Percentiles rank a stretch among this genome's conserved stretches.
These are phyloP conservation scores for Nothobranchius furzeri DNA, from an alignment of 2,113 vertebrate species.

Conservation along the genomic window DNA sequence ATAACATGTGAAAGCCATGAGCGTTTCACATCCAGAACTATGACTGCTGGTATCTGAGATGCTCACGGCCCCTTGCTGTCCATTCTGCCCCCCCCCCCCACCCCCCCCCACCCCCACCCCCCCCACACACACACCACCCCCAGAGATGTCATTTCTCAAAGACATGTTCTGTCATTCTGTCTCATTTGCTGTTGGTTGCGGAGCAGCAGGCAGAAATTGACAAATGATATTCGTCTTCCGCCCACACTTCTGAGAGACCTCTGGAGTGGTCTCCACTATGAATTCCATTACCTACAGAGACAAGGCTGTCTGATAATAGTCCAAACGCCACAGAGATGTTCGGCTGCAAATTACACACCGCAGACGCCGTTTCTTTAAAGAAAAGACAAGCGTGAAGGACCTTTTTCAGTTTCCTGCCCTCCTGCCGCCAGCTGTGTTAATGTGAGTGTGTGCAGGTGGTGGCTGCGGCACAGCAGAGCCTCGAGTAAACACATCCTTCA, in stretches of 20 bases:
- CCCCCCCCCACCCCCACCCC: too few species aligned
- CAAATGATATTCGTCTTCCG: constrained; percentile 52
- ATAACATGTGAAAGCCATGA: too few species aligned
- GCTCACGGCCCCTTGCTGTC: constrained; percentile 28
- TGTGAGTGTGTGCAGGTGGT: not conserved
- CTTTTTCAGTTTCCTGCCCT: not conserved
- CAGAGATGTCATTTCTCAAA: constrained; percentile 46
- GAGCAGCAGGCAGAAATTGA: constrained; percentile 54
- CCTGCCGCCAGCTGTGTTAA: constrained; percentile 18
- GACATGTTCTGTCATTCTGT: constrained; percentile 45
- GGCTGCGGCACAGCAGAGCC: constrained; percentile 1
- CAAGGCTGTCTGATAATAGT: constrained; percentile 20
- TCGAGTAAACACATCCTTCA: constrained; percentile 53
- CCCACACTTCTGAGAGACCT: constrained; percentile 46
- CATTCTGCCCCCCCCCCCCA: constrained; percentile 12
- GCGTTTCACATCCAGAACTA: too few species aligned
- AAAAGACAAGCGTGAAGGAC: constrained; percentile 7
- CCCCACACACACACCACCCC: not conserved
- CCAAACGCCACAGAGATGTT: constrained; percentile 15
- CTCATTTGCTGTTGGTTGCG: constrained; percentile 46
- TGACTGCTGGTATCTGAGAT: constrained; percentile 2
- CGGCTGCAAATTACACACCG: constrained; percentile 44
- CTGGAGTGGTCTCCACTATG: constrained; percentile 40
- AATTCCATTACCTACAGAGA: constrained; percentile 43
- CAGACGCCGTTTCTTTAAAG: constrained; percentile 6